Conservation (phyloP, 2,113 vertebrate genomes). For the Galemys pyrenaicus region DNA sequence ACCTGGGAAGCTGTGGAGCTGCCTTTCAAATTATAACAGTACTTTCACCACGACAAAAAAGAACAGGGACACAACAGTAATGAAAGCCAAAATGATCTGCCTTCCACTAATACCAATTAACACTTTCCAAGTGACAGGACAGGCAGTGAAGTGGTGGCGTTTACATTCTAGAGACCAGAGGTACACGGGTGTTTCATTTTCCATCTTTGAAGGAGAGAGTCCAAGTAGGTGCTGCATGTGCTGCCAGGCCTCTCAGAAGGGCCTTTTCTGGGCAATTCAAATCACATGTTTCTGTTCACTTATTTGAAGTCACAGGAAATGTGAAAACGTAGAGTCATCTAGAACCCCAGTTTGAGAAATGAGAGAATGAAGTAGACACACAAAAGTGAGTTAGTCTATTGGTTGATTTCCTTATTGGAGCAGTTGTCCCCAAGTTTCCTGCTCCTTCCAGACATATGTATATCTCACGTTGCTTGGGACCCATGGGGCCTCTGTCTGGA, state of each 20-base stretch:
- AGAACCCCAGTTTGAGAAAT: conserved; percentile 5
- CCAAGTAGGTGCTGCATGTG: conserved; percentile 60
- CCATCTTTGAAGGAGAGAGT: conserved; percentile 58
- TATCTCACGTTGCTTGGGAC: not conserved
- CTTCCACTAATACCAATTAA: conserved; percentile 68
- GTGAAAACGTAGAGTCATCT: not conserved
- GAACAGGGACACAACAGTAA: conserved; percentile 71
- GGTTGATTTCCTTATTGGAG: not conserved
- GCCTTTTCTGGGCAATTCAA: not conserved
- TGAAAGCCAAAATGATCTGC: conserved; percentile 53
- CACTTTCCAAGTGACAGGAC: conserved; percentile 60
- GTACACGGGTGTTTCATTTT: conserved; percentile 73
- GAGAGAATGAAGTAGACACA: not conserved
- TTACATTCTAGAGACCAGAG: conserved; percentile 67
- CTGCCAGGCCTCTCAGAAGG: not conserved
- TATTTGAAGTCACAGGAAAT: not conserved
- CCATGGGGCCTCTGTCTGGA: not conserved
- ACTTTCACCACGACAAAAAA: conserved; percentile 63
- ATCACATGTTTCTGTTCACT: not conserved
- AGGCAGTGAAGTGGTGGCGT: conserved; percentile 27
- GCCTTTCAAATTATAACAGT: conserved; percentile 67
- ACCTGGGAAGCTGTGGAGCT: conserved; percentile 50
- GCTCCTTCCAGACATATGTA: not conserved
- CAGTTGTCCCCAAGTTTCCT: not conserved
- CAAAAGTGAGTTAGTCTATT: not conserved